A percentile compares a stretch with the other conserved stretches of the same genome.
These are phyloP conservation scores for Sceliomorpha sp. DNA, from an alignment of 2,888 invertebrate species.

Conservation along the genomic window DNA sequence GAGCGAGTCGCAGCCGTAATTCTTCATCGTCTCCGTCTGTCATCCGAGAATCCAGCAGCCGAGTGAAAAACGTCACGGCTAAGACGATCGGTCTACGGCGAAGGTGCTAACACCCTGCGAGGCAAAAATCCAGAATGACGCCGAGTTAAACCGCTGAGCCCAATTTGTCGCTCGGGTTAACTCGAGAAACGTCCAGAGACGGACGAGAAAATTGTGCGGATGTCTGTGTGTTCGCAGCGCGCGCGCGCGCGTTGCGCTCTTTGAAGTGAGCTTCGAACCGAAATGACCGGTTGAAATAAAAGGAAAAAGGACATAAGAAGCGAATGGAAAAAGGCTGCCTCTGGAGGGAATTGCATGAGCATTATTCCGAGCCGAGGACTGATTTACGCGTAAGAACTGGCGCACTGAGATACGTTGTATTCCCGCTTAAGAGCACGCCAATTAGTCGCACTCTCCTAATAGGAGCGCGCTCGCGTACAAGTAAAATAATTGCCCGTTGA, in stretches of 20 bases:
- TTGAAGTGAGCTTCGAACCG: conserved; percentile 8
- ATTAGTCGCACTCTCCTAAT: conserved; percentile 66
- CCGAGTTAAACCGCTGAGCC: conserved; percentile 31
- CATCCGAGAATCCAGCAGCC: conserved; percentile 31
- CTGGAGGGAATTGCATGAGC: conserved; percentile 29
- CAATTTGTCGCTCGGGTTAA: conserved; percentile 41
- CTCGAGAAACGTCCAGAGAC: conserved; percentile 26
- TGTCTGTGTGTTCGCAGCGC: neutral
- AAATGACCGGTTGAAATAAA: conserved; percentile 39
- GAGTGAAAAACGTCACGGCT: conserved; percentile 39
- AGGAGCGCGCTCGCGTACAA: conserved; percentile 53
- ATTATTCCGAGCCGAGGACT: conserved; percentile 19
- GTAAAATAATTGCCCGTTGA: conserved; percentile 65
- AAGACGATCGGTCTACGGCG: conserved; percentile 36
- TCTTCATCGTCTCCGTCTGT: conserved; percentile 48
- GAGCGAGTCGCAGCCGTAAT: conserved; percentile 28
- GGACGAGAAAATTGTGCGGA: conserved; percentile 46
- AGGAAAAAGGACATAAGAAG: conserved; percentile 24
- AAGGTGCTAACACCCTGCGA: conserved; percentile 42
- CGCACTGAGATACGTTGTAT: neutral
- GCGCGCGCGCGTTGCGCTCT: neutral
- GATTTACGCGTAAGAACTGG: conserved; percentile 39
- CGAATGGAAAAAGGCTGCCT: no score
- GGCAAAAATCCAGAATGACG: conserved; percentile 44
- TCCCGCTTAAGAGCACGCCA: conserved; percentile 61